Evolutionary conservation across 53 echinoderm and acorn worm genomes (phyloP).

Genomic region (Apostichopus leukothele): DNA sequence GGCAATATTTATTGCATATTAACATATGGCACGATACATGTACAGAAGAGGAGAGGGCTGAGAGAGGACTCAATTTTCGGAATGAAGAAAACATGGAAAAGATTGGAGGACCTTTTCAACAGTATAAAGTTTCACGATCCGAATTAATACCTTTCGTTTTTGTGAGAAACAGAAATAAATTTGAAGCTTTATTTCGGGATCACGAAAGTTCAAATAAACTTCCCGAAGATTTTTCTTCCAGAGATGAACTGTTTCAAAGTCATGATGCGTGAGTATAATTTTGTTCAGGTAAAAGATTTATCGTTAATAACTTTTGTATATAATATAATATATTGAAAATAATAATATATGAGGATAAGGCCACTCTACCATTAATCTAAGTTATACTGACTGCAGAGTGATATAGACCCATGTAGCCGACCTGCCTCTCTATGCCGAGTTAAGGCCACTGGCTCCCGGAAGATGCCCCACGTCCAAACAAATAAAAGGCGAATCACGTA

Average conservation of each 20-base stretch:
- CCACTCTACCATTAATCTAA: too few relatives aligned
- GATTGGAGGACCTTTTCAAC: too few relatives aligned
- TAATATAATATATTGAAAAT: too few relatives aligned
- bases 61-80: not conserved
- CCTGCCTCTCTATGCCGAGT: too few relatives aligned
- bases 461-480: too few relatives aligned
- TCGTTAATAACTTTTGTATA: too few relatives aligned
- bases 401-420: too few relatives aligned
- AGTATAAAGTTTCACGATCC: not conserved
- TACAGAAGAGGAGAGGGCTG: not conserved
- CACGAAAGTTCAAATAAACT: not conserved
- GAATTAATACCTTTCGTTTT: not conserved
- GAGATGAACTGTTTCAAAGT: not conserved
- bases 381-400: too few relatives aligned
- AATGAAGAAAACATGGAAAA: not conserved
- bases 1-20: not conserved
- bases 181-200: slow-evolving; percentile 11
- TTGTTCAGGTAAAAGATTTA: too few relatives aligned
- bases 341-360: too few relatives aligned
- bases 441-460: too few relatives aligned
- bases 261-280: not conserved
- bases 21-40: not conserved
- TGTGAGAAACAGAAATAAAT: not conserved
- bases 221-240: not conserved
- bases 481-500: too few relatives aligned